These are phyloP conservation scores for Coleophora deauratella DNA, from an alignment of 2,888 invertebrate species.

Conservation along the genomic window DNA sequence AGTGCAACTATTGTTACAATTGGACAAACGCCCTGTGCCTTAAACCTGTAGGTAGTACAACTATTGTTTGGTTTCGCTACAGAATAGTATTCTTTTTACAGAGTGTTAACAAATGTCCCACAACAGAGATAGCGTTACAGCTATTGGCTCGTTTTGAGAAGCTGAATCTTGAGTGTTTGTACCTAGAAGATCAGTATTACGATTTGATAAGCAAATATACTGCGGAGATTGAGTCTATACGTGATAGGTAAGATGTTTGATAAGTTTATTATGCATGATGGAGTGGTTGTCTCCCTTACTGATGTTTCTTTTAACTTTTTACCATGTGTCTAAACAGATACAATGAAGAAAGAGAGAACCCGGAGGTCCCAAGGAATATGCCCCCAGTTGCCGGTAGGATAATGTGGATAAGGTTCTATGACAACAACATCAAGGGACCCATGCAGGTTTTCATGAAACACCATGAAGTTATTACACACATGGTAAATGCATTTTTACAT, in stretches of 20 bases:
- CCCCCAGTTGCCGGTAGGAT: constrained; percentile 88
- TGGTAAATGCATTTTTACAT: too few species aligned
- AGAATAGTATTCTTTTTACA: too few species aligned
- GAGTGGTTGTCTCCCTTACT: too few species aligned
- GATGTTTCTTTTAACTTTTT: too few species aligned
- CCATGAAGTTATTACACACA: constrained; percentile 60
- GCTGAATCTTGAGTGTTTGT: constrained; percentile 80
- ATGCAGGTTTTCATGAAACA: constrained; percentile 76
- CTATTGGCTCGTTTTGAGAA: constrained; percentile 79
- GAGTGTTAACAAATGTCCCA: constrained; percentile 63
- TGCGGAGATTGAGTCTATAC: constrained; percentile 78
- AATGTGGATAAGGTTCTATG: constrained; percentile 87
- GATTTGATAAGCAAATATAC: constrained; percentile 80
- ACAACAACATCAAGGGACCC: constrained; percentile 80
- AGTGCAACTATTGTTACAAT: too few species aligned
- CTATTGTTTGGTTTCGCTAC: too few species aligned
- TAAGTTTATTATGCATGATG: background rate
- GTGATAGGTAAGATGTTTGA: constrained; percentile 71
- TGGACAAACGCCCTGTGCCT: too few species aligned
- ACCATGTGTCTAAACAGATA: constrained; percentile 58
- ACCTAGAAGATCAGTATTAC: constrained; percentile 82
- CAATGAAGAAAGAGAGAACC: constrained; percentile 83
- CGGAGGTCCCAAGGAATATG: constrained; percentile 81
- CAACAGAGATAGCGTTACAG: constrained; percentile 66
- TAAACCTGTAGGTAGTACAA: too few species aligned